Conservation (phyloP, 2,113 vertebrate genomes). For the Urocynchramus pylzowi region DNA sequence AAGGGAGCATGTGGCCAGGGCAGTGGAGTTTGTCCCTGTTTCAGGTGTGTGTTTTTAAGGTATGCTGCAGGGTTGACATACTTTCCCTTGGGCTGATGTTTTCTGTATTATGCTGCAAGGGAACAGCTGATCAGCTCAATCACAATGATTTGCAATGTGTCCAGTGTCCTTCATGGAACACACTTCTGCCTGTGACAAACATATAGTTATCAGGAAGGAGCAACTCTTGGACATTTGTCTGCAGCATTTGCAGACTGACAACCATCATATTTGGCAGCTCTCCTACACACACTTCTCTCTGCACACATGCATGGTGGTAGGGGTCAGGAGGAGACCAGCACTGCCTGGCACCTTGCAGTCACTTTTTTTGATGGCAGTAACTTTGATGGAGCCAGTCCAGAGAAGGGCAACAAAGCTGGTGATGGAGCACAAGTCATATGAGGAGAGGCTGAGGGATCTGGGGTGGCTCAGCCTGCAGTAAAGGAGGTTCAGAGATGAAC, state of each 20-base stretch:
- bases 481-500: background rate
- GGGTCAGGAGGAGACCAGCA: background rate
- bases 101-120: background rate
- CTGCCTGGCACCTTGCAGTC: background rate
- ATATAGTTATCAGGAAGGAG: background rate
- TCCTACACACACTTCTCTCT: background rate
- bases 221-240: background rate
- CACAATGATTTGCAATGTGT: background rate
- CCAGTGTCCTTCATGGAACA: background rate
- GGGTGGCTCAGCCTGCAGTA: background rate
- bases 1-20: background rate
- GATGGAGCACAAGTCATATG: background rate
- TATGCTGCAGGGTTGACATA: background rate
- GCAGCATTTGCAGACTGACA: background rate
- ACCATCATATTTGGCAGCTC: background rate
- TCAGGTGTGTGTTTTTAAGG: background rate
- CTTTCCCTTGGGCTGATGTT: background rate
- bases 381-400: background rate
- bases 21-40: background rate
- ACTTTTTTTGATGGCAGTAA: background rate
- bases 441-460: background rate
- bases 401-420: background rate
- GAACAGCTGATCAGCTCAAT: background rate
- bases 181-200: accelerated
- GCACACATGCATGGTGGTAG: accelerated